Percentiles rank a stretch among this genome's conserved stretches.
phyloP scores from a whole-genome alignment of 2,797 vertebrate species.

The Gambusia yucatana region DNA sequence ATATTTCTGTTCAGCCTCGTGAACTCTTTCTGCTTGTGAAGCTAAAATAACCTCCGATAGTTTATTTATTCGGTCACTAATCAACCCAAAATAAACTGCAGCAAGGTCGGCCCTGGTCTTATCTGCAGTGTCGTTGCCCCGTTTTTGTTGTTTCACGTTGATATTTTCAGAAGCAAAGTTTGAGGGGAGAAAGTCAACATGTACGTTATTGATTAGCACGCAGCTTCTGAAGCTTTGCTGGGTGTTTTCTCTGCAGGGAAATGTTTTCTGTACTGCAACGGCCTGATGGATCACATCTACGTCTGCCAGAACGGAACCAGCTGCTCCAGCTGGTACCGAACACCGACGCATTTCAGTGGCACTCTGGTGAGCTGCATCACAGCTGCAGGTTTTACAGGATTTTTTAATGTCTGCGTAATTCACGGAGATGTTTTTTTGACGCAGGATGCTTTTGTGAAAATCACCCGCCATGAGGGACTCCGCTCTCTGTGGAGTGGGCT shows the following conservation, averaged over 20 bases:
- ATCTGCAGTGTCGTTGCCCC: conserved; percentile 42
- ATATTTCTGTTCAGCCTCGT: background rate
- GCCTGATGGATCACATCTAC: conserved; percentile 93
- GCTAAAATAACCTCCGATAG: background rate
- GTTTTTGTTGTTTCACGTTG: background rate
- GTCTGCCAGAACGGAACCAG: conserved; percentile 88
- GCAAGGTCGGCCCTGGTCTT: conserved; percentile 32
- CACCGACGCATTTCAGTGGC: conserved; percentile 89
- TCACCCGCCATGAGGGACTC: conserved; percentile 89
- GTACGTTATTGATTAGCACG: background rate
- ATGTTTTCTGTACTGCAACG: conserved; percentile 95
- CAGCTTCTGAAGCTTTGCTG: background rate
- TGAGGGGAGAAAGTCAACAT: background rate
- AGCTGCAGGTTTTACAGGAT: background rate
- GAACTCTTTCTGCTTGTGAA: background rate
- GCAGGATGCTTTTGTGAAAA: conserved; percentile 98
- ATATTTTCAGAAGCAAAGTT: background rate
- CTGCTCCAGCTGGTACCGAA: conserved; percentile 90
- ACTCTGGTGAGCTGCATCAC: conserved; percentile 82
- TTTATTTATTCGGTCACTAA: conserved; percentile 1
- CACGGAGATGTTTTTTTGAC: background rate
- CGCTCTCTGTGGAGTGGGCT: conserved; percentile 95
- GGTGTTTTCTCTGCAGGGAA: conserved; percentile 84
- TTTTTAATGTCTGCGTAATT: background rate
- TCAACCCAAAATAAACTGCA: conserved; percentile 33